A percentile compares a stretch with the other conserved stretches of the same genome.
phyloP scores from a whole-genome alignment of 2,797 vertebrate species.

The Australoheros facetus region DNA sequence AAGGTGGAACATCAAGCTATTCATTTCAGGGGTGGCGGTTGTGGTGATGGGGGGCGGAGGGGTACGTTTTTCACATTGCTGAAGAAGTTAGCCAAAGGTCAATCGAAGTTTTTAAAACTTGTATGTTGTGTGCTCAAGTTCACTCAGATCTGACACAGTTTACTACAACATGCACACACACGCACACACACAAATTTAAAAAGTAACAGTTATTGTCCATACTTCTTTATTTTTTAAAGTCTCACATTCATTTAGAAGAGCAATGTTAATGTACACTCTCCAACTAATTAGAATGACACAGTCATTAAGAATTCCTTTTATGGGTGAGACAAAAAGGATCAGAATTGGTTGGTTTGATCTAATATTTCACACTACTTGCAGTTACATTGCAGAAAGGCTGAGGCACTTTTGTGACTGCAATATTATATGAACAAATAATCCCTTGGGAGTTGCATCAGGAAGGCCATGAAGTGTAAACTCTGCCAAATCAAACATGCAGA shows the following conservation, averaged over 20 bases:
- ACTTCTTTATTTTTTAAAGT: not conserved
- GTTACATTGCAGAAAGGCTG: not conserved
- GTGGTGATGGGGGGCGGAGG: no score
- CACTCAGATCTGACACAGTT: not conserved
- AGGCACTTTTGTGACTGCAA: not conserved
- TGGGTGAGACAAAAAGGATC: not conserved
- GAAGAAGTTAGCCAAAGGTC: not conserved
- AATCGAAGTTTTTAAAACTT: no score
- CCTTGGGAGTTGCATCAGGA: not conserved
- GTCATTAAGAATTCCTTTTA: not conserved
- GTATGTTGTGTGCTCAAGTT: not conserved
- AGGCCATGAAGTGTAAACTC: not conserved
- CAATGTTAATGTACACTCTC: not conserved
- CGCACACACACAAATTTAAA: not conserved
- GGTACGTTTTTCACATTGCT: not conserved
- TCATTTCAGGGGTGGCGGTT: no score
- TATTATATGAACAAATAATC: not conserved
- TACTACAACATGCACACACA: not conserved
- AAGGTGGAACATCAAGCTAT: not conserved
- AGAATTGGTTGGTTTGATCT: not conserved
- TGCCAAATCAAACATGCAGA: not conserved
- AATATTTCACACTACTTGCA: not conserved
- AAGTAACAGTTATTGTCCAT: not conserved
- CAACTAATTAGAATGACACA: not conserved
- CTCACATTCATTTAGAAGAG: not conserved